Base-by-base conservation (phyloP, 2,888 invertebrate genomes). In the Thera obeliscata region DNA sequence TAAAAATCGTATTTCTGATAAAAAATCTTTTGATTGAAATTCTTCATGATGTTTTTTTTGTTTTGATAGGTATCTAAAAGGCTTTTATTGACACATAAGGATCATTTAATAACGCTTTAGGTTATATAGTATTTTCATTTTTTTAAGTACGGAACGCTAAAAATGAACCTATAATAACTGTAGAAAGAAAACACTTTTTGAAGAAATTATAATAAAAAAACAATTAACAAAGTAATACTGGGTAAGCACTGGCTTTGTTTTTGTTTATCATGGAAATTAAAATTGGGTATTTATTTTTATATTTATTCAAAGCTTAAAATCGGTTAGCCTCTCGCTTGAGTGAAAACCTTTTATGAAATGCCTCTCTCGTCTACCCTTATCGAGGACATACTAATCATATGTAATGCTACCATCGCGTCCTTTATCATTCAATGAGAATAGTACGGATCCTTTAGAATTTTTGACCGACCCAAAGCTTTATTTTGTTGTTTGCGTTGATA, bases 211-310 rank as follows among this genome's bases (percentile, higher is more conserved):
- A 33, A 57, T 50, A 52, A 64, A 46, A 64, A 64, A 52, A 58
- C 43, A 64, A 64, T 64, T 64, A 58, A 58, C 57, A 57, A 57
- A 50, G 52, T 43, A 64, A 57, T 5, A 43, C 52, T 38, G 35
- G n/a, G 43, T 50, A 58, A 43, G 57, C 9, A 36, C 36, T 12
- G 64, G 43, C 57, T 66, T 70, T 68, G 61, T 70, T 62, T 61
- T 68, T 70, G 66, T 74, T 66, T 68, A 66, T 56, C 55, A 56
- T 64, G 50, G 9, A 52, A 64, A 64, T 64, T 64, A 43, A 46
- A 57, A 57, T 64, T 64, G 52, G 49, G 52, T 1, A 22, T 22
- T 22, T 22, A 52, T 6, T 41, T 56, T 49, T 12, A 49, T 48
- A 22, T 22, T 22, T 22, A 22, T 22, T 22, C 22, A 22, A 22